Evolutionary conservation across 2,888 invertebrate genomes (phyloP).

Genomic region (Eupithecia vulgata): DNA sequence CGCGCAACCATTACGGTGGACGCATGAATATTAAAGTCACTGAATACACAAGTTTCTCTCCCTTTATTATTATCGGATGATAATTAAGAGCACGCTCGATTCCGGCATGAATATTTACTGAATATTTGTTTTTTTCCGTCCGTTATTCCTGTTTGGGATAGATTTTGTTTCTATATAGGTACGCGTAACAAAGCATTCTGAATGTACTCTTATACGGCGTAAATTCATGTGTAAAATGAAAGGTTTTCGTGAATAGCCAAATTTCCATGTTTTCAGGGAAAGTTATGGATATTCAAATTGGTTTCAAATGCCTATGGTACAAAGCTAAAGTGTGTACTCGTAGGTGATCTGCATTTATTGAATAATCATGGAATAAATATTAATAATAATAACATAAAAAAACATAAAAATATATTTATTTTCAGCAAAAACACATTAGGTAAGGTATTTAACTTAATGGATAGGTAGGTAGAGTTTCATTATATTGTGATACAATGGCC

Average conservation of each 20-base stretch:
- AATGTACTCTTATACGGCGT: not conserved
- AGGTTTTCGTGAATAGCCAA: not conserved
- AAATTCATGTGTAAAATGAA: not conserved
- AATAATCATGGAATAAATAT: not conserved
- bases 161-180: slow-evolving; percentile 11
- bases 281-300: not conserved
- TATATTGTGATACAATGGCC: no score
- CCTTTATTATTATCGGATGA: slow-evolving; percentile 55
- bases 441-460: no score
- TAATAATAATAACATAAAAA: no score
- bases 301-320: not conserved
- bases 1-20: slow-evolving; percentile 49
- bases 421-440: no score
- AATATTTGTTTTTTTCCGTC: slow-evolving; percentile 35
- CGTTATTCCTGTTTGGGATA: slow-evolving; percentile 23
- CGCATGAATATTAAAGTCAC: slow-evolving; percentile 62
- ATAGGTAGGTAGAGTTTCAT: no score
- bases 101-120: slow-evolving; percentile 38
- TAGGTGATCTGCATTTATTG: not conserved
- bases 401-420: no score
- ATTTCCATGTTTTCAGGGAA: slow-evolving; percentile 1
- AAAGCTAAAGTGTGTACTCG: not conserved
- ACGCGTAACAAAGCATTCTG: not conserved
- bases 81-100: slow-evolving; percentile 51
- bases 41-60: slow-evolving; percentile 53